Base-by-base conservation (phyloP, 2,113 vertebrate genomes). In the Struthio camelus region DNA sequence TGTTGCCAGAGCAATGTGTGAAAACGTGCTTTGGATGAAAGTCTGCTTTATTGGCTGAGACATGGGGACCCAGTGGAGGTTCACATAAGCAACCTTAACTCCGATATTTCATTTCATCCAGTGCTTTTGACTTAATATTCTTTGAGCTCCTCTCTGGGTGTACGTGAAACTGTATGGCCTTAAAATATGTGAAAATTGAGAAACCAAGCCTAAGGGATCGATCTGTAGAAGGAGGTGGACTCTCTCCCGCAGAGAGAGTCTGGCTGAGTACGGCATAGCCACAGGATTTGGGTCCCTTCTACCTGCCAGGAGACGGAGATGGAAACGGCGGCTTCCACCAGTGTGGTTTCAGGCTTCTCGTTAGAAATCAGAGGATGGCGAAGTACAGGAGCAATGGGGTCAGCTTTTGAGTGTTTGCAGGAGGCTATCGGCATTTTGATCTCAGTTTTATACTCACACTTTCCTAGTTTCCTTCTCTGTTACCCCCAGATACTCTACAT, bases 251-350 rank as follows among this genome's bases (percentile, higher is more conserved):
- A 3, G n/a, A n/a, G n/a, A n/a, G n/a, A 18, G 25, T 27, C 51
- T 71, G 36, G 2, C 1, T 30, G 27, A 89, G 27, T 0, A 0
- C 7, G 25, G 38, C 32, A 69, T 1, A 11, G 75, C 22, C 40
- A 24, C 36, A 22, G 48, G 9, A 76, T 23, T 53, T 1, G 0
- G 30, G 36, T 62, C 22, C 61, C 65, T 81, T 2, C 2, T 25
- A 67, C 28, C 66, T 40, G 9, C 6, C 70, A 65, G 28, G 46
- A 89, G 56, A 51, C 18, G 27, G n/a, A 86, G 30, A 42, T 82
- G 53, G 78, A 79, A 65, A 77, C 12, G 61, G 42, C 67, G 1
- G 5, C 20, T 77, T 34, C 62, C 44, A 80, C 10, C 70, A 82
- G 25, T 69, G 53, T 1, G 5, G 12, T 72, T 72, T 65, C 1